Percentiles rank a stretch among this genome's conserved stretches.
phyloP scores from a whole-genome alignment of 1,140 invertebrate species.

The Muscidifurax raptorellus region DNA sequence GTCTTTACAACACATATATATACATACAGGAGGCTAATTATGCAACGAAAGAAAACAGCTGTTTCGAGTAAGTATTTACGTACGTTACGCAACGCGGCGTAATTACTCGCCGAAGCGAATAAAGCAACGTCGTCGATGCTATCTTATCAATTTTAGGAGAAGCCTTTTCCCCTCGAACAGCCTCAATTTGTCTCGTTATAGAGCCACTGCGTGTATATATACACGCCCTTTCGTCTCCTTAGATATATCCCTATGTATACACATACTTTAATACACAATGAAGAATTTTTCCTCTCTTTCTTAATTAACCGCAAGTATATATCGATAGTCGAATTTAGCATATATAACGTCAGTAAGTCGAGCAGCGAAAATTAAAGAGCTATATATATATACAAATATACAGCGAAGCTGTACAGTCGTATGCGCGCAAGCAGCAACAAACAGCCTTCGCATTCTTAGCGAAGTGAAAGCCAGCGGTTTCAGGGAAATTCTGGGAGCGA shows the following conservation, averaged over 20 bases:
- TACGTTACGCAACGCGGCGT: not conserved
- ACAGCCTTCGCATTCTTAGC: slow-evolving; percentile 73
- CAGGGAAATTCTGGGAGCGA: slow-evolving; percentile 67
- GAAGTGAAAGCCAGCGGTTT: slow-evolving; percentile 72
- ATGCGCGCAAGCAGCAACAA: slow-evolving; percentile 28
- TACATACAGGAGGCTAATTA: not conserved
- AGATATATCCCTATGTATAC: too few species aligned
- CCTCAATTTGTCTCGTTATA: slow-evolving; percentile 22
- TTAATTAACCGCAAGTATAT: not conserved
- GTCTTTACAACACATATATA: not conserved
- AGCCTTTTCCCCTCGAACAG: not conserved
- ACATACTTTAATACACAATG: too few species aligned
- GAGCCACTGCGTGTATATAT: too few species aligned
- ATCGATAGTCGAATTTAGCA: not conserved
- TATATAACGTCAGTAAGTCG: not conserved
- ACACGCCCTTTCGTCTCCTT: too few species aligned
- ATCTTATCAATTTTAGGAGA: slow-evolving; percentile 30
- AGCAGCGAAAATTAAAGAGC: slow-evolving; percentile 9
- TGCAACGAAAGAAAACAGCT: slow-evolving; percentile 20
- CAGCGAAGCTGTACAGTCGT: not conserved
- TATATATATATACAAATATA: not conserved
- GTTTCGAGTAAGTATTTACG: slow-evolving; percentile 20
- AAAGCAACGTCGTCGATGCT: not conserved
- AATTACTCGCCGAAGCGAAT: slow-evolving; percentile 11
- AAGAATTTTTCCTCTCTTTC: not conserved